These are phyloP conservation scores for Serinus canaria DNA, from an alignment of 2,113 vertebrate genomes.

Conservation along the genomic window DNA sequence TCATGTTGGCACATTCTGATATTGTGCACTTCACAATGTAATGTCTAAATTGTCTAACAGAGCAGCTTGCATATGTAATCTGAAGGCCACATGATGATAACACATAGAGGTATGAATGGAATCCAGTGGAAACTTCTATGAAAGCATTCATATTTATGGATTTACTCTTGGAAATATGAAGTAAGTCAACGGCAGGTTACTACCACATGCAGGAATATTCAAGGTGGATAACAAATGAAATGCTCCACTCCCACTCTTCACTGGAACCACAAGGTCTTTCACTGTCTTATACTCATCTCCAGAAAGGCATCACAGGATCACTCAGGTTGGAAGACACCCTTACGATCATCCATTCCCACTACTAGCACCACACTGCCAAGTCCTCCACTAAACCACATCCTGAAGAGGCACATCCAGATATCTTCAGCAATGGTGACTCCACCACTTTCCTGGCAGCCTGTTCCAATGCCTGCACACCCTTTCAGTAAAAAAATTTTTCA, in stretches of 20 bases:
- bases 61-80: not conserved
- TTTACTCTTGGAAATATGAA: not conserved
- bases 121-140: not conserved
- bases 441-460: not conserved
- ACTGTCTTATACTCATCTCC: not conserved
- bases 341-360: not conserved
- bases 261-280: not conserved
- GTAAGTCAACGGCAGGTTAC: not conserved
- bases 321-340: not conserved
- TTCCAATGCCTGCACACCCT: not conserved
- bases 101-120: not conserved
- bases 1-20: not conserved
- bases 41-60: not conserved
- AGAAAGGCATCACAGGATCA: not conserved
- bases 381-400: not conserved
- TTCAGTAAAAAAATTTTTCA: not conserved
- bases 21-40: not conserved
- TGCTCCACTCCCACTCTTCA: not conserved
- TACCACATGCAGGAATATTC: not conserved
- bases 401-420: accelerated
- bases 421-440: not conserved
- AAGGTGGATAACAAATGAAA: accelerated
- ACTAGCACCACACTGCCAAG: not conserved
- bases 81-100: not conserved
- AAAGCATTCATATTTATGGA: not conserved